A percentile compares a stretch with the other conserved stretches of the same genome.
Evolutionary conservation across 1,140 invertebrate species (phyloP).

Genomic region (Diachasma alloeum): DNA sequence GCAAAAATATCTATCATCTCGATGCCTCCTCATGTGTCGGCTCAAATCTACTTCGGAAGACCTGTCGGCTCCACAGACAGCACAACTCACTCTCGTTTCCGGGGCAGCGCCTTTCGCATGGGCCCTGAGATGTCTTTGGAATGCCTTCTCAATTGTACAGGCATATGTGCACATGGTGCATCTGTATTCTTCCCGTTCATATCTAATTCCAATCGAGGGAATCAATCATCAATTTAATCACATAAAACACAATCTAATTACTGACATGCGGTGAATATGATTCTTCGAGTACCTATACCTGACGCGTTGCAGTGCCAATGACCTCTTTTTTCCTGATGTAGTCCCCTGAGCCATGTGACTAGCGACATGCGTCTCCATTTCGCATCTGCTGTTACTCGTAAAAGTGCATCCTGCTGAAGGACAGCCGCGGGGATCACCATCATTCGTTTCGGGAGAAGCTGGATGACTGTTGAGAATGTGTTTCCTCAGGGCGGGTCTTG

Average conservation of each 20-base stretch:
- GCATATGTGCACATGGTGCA: conserved; percentile 67
- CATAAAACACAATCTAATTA: background rate
- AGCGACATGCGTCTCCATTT: conserved; percentile 60
- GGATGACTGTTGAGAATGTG: conserved; percentile 58
- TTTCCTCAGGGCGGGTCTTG: conserved; percentile 57
- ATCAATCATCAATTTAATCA: conserved; percentile 12
- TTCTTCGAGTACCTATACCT: conserved; percentile 59
- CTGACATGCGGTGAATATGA: background rate
- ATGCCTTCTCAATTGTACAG: conserved; percentile 69
- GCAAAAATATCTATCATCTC: conserved; percentile 67
- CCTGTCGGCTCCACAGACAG: conserved; percentile 69
- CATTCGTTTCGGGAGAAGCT: conserved; percentile 38
- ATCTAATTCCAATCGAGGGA: conserved; percentile 45
- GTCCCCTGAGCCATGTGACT: conserved; percentile 58
- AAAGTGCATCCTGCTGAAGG: conserved; percentile 59
- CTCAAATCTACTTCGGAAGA: conserved; percentile 65
- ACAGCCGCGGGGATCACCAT: conserved; percentile 51
- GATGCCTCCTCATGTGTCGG: conserved; percentile 68
- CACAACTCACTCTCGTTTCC: conserved; percentile 65
- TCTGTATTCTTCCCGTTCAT: conserved; percentile 68
- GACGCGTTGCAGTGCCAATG: conserved; percentile 62
- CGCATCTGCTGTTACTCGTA: conserved; percentile 54
- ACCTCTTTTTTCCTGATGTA: conserved; percentile 58
- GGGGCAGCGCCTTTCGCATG: conserved; percentile 57
- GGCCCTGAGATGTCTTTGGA: conserved; percentile 64